Evolutionary conservation across 2,888 invertebrate species (phyloP).

Genomic region (Athalia rosae): DNA sequence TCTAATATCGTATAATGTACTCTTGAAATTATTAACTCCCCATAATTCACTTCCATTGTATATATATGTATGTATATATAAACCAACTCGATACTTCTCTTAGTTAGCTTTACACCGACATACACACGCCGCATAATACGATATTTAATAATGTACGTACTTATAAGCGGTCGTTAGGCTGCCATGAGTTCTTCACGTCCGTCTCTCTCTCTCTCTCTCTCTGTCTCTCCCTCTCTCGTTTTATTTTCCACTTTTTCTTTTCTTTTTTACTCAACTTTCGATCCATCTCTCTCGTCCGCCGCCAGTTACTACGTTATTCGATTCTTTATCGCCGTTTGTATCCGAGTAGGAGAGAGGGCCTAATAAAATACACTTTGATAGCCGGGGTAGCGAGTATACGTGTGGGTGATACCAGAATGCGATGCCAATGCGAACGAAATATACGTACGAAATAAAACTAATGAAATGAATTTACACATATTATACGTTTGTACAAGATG

Average conservation of each 20-base stretch:
- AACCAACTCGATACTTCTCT: background rate
- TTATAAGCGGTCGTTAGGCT: background rate
- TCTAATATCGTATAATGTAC: constrained; percentile 12
- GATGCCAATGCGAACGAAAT: constrained; percentile 19
- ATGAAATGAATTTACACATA: constrained; percentile 42
- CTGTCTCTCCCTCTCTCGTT: background rate
- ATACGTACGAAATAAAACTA: constrained; percentile 18
- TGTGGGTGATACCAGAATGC: background rate
- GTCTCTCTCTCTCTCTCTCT: background rate
- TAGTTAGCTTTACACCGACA: too few species aligned
- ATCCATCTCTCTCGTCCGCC: background rate
- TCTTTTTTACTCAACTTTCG: background rate
- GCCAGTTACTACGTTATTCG: background rate
- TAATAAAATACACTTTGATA: constrained; percentile 26
- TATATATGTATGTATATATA: background rate
- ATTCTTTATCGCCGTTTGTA: background rate
- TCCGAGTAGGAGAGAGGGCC: background rate
- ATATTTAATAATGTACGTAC: background rate
- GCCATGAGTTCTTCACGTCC: background rate
- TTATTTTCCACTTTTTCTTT: background rate
- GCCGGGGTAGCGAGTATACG: background rate
- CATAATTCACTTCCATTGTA: constrained; percentile 32
- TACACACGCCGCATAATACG: background rate
- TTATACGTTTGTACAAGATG: constrained; percentile 39
- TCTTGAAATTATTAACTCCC: constrained; percentile 46